Conservation (phyloP, 2,113 vertebrate genomes). For the Equus przewalskii region DNA sequence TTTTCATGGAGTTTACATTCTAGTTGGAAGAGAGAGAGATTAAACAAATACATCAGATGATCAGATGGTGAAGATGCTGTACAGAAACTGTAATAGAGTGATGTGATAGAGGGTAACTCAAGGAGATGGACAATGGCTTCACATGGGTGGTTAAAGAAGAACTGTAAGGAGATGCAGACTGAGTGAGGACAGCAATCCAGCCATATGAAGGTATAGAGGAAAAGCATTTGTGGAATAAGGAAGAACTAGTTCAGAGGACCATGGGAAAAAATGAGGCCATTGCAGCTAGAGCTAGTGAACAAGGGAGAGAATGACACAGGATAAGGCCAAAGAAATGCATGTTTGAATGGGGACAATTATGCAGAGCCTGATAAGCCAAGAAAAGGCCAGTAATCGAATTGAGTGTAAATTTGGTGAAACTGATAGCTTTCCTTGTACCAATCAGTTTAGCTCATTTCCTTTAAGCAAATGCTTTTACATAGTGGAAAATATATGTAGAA, state of each 20-base stretch:
- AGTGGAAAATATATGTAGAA: background rate
- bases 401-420: background rate
- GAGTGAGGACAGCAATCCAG: background rate
- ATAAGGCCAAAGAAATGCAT: background rate
- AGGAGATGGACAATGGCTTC: background rate
- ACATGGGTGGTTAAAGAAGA: background rate
- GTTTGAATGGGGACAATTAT: background rate
- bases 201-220: background rate
- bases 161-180: background rate
- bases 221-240: background rate
- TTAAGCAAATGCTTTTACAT: background rate
- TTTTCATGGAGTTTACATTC: background rate
- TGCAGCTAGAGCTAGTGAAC: too few species aligned
- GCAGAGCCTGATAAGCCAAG: background rate
- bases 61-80: too few species aligned
- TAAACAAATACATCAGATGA: background rate
- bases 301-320: background rate
- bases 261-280: background rate
- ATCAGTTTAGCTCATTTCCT: too few species aligned
- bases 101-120: background rate
- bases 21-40: background rate
- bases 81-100: background rate
- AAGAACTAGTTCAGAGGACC: background rate
- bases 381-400: background rate
- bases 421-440: background rate